Evolutionary conservation across 2,888 invertebrate genomes (phyloP).

Genomic region (Dichetophora obliterata): DNA sequence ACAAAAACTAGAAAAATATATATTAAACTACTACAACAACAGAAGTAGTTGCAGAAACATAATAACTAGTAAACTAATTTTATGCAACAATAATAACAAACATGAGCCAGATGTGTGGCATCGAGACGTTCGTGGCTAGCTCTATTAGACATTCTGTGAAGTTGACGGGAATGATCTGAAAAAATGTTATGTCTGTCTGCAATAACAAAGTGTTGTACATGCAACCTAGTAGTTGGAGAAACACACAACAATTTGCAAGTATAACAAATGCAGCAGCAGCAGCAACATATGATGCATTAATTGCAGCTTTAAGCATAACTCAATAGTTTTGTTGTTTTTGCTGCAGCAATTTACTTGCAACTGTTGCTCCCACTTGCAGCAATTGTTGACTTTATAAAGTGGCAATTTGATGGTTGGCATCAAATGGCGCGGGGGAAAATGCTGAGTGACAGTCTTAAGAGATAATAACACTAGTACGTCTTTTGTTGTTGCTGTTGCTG

Average conservation of each 20-base stretch:
- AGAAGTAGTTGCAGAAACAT: slow-evolving; percentile 1
- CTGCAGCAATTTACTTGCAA: slow-evolving; percentile 9
- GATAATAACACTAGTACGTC: not conserved
- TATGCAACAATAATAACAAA: slow-evolving; percentile 35
- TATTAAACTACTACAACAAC: too few relatives aligned
- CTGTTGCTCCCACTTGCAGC: not conserved
- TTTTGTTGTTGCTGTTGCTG: not conserved
- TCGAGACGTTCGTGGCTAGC: slow-evolving; percentile 1
- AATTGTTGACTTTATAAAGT: slow-evolving; percentile 8
- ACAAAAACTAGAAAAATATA: too few relatives aligned
- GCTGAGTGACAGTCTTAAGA: not conserved
- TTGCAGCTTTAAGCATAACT: not conserved
- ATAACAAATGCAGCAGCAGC: too few relatives aligned
- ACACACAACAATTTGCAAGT: too few relatives aligned
- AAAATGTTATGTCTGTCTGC: too few relatives aligned
- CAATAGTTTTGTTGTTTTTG: slow-evolving; percentile 11
- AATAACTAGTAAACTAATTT: slow-evolving; percentile 39
- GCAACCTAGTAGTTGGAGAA: too few relatives aligned
- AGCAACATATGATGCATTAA: too few relatives aligned
- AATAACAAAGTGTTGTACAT: too few relatives aligned
- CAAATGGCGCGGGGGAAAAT: not conserved
- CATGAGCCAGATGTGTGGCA: slow-evolving; percentile 40
- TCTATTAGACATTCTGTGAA: slow-evolving; percentile 9
- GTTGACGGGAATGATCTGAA: not conserved
- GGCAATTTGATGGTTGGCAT: slow-evolving; percentile 24